Conservation (phyloP, 2,113 vertebrate species). For the Labeo catla region DNA sequence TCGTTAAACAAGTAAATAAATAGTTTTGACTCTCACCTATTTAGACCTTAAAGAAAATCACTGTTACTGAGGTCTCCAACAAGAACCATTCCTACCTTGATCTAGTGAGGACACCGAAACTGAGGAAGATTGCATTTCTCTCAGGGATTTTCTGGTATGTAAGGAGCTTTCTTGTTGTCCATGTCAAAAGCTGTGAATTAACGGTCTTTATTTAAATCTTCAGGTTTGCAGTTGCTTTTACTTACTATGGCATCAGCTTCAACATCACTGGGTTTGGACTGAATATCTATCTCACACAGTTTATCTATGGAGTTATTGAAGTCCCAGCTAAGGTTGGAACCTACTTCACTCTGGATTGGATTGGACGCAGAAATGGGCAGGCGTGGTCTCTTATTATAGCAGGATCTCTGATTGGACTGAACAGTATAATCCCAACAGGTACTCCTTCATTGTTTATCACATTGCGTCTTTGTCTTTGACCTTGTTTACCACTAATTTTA, state of each 20-base stretch:
- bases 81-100: slow-evolving; percentile 75
- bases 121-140: slow-evolving; percentile 74
- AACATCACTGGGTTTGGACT: slow-evolving; percentile 81
- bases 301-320: slow-evolving; percentile 81
- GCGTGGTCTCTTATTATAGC: slow-evolving; percentile 76
- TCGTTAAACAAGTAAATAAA: neutral
- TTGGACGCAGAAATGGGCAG: slow-evolving; percentile 77
- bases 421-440: slow-evolving; percentile 72
- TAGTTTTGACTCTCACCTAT: neutral
- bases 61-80: slow-evolving; percentile 43
- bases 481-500: neutral
- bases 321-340: slow-evolving; percentile 80
- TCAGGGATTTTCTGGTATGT: slow-evolving; percentile 76
- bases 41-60: slow-evolving; percentile 66
- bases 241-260: slow-evolving; percentile 86
- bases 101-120: slow-evolving; percentile 72
- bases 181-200: neutral
- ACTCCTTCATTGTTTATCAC: slow-evolving; percentile 30
- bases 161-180: neutral
- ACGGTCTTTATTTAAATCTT: neutral
- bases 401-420: slow-evolving; percentile 71
- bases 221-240: slow-evolving; percentile 86
- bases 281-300: slow-evolving; percentile 81
- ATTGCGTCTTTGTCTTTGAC: neutral
- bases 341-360: slow-evolving; percentile 73